Conservation (phyloP, 1,140 invertebrate species). For the Anastatus disparis region DNA sequence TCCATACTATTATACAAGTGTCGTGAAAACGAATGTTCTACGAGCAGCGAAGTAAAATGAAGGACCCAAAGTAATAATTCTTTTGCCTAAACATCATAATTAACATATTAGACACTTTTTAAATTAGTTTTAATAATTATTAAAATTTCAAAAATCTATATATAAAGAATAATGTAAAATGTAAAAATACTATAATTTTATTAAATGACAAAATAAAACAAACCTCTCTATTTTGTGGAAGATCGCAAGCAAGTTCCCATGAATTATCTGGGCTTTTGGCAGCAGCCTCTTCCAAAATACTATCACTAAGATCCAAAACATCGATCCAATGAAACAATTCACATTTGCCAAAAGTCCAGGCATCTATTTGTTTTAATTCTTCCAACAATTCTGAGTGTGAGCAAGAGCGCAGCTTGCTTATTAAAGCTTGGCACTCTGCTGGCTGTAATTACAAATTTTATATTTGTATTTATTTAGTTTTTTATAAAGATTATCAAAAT, state of each 20-base stretch:
- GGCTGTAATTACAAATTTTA: constrained; percentile 68
- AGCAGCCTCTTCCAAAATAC: constrained; percentile 81
- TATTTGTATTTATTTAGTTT: constrained; percentile 1
- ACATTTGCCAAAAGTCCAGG: constrained; percentile 92
- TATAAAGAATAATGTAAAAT: neutral
- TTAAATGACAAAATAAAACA: neutral
- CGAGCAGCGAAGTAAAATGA: constrained; percentile 86
- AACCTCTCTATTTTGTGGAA: constrained; percentile 74
- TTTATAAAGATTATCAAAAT: constrained; percentile 17
- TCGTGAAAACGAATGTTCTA: constrained; percentile 91
- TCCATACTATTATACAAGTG: constrained; percentile 94
- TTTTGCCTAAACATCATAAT: constrained; percentile 78
- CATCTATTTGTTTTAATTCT: constrained; percentile 81
- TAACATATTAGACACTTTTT: constrained; percentile 39
- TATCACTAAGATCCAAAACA: constrained; percentile 86
- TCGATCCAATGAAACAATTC: constrained; percentile 93
- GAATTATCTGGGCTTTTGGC: constrained; percentile 73
- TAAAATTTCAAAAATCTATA: too few relatives aligned
- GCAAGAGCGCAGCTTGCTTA: constrained; percentile 81
- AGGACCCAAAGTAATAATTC: constrained; percentile 81
- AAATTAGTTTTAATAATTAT: constrained; percentile 10
- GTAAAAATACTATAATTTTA: neutral
- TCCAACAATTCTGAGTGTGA: constrained; percentile 77
- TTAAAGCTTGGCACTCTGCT: constrained; percentile 83
- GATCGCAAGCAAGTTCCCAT: constrained; percentile 85